phyloP scores from a whole-genome alignment of 2,888 invertebrate genomes.

The Spilosoma lubricipeda region DNA sequence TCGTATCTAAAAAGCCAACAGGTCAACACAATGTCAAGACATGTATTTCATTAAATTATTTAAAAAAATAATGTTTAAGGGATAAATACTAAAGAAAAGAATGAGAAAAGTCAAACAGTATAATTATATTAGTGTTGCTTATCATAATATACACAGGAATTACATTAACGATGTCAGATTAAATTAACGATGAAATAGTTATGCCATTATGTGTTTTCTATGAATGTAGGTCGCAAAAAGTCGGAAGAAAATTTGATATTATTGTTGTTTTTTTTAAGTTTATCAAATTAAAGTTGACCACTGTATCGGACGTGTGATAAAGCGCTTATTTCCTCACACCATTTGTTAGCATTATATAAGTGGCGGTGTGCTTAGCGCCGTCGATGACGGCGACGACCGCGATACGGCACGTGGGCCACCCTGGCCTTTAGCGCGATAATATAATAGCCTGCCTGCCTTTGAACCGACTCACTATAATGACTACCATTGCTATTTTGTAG shows the following conservation, averaged over 20 bases:
- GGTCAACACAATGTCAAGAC: constrained; percentile 29
- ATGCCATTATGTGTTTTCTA: too few species aligned
- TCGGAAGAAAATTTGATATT: neutral
- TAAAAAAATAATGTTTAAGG: neutral
- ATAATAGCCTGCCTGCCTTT: constrained; percentile 51
- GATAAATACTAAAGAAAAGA: neutral
- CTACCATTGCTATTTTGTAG: constrained; percentile 19
- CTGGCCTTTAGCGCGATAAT: constrained; percentile 27
- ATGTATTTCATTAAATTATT: constrained; percentile 30
- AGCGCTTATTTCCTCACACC: constrained; percentile 49
- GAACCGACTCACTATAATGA: constrained; percentile 43
- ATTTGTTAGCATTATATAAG: constrained; percentile 49
- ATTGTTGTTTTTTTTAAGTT: neutral
- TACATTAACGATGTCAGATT: neutral
- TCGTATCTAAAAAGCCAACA: constrained; percentile 36
- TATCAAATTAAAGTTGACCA: constrained; percentile 19
- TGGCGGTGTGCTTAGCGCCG: constrained; percentile 54
- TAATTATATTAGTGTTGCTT: neutral
- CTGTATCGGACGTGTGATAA: constrained; percentile 42
- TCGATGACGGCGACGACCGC: constrained; percentile 26
- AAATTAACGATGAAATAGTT: neutral
- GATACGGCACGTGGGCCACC: constrained; percentile 58
- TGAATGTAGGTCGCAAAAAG: neutral
- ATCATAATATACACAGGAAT: neutral
- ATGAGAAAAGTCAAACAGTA: neutral